Base-by-base conservation (phyloP, 2,113 vertebrate species). In the Panthera uncia region DNA sequence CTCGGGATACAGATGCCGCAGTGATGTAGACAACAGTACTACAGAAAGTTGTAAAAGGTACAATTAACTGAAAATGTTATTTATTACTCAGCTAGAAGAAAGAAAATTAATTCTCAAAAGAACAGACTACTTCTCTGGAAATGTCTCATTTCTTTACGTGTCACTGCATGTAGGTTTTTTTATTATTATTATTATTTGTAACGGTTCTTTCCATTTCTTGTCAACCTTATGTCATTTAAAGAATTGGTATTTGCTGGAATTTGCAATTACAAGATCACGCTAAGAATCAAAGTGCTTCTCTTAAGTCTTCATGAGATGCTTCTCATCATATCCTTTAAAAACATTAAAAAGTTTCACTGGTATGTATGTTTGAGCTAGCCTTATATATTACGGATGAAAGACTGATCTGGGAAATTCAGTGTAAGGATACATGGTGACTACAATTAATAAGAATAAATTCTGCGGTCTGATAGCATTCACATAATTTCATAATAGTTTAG, bases 201-300 rank as follows among this genome's bases (percentile, higher is more conserved):
- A 96, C 85, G 78, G 95, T 68, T 97, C 71, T 96, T 97, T 96
- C 63, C 71, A 89, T 55, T 97, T 98, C 92, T 96, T 88, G 55
- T 69, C 68, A 93, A 21, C 45, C 36, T 89, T 31, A 13, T 57
- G 73, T 96, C 96, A 96, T 89, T 93, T 97, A 83, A 97, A 97
- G 92, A 98, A 79, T 1, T 45, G 4, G 0, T 69, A 55, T 85
- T 74, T 78, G 55, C 85, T 94, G 89, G 96, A 41, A 93, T 92
- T 92, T 69, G 86, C 66, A 33, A 84, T 68, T 85, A 79, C 27
- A 63, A 95, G 83, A 25, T 29, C 36, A 4, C 10, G 33, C n/a
- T 88, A 92, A 68, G 55, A 41, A 69, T 55, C 55, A 33, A 63
- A 38, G 29, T 31, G 15, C 73, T 92, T 91, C 66, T 93, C 57